A percentile compares a stretch with the other conserved stretches of the same genome.
phyloP scores from a whole-genome alignment of 2,888 invertebrate species.

The Harmothoe impar region DNA sequence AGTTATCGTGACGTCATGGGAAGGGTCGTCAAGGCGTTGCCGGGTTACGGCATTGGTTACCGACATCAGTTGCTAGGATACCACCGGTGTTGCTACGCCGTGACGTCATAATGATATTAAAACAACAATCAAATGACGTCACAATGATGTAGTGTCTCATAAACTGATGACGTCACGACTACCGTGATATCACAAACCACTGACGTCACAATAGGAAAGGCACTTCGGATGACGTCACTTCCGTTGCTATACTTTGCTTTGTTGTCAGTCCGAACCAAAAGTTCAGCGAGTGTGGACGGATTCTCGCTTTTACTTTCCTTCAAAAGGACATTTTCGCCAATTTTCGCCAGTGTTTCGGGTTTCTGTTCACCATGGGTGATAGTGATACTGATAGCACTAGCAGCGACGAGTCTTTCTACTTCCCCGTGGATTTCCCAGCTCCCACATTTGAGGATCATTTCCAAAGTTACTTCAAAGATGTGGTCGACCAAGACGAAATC shows the following conservation, averaged over 20 bases:
- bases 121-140: too few species aligned
- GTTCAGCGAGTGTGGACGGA: slow-evolving; percentile 9
- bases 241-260: neutral
- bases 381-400: neutral
- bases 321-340: neutral
- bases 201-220: neutral
- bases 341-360: too few species aligned
- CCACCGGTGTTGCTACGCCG: neutral
- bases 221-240: neutral
- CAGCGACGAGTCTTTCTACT: neutral
- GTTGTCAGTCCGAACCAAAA: neutral
- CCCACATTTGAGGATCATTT: neutral
- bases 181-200: neutral
- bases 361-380: too few species aligned
- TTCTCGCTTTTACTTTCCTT: neutral
- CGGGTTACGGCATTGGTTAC: neutral
- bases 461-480: neutral
- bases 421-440: neutral
- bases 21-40: neutral
- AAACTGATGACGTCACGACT: too few species aligned
- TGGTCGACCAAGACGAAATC: neutral
- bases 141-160: too few species aligned
- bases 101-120: too few species aligned
- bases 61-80: neutral
- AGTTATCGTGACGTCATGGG: neutral